Conservation (phyloP, 2,797 vertebrate genomes). For the Sylvilagus floridanus region DNA sequence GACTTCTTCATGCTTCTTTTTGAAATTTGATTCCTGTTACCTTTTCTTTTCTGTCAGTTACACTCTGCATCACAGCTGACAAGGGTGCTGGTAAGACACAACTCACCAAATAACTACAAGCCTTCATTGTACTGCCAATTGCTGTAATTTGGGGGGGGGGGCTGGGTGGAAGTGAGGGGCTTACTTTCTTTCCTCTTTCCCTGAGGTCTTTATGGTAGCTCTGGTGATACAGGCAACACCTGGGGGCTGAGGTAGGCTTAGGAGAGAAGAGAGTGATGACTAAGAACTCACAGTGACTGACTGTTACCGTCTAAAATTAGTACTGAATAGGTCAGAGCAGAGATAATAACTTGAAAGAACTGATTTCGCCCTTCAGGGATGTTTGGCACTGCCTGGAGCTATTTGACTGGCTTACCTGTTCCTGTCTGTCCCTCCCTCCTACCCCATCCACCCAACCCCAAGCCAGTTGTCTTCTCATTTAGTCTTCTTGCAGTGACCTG, state of each 20-base stretch:
- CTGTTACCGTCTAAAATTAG: conserved; percentile 7
- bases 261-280: neutral
- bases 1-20: neutral
- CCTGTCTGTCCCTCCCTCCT: neutral
- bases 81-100: neutral
- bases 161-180: neutral
- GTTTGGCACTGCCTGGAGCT: neutral
- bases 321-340: neutral
- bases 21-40: neutral
- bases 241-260: neutral
- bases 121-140: neutral
- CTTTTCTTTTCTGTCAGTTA: neutral
- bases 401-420: neutral
- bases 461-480: neutral
- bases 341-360: neutral
- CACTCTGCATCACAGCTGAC: neutral
- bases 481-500: conserved; percentile 32
- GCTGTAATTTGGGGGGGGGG: neutral
- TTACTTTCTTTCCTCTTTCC: neutral
- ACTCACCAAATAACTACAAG: neutral
- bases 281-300: neutral
- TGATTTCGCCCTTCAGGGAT: neutral
- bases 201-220: neutral
- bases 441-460: neutral
- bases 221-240: neutral